Base-by-base conservation (phyloP, 1,140 invertebrate genomes). In the Bombus impatiens region DNA sequence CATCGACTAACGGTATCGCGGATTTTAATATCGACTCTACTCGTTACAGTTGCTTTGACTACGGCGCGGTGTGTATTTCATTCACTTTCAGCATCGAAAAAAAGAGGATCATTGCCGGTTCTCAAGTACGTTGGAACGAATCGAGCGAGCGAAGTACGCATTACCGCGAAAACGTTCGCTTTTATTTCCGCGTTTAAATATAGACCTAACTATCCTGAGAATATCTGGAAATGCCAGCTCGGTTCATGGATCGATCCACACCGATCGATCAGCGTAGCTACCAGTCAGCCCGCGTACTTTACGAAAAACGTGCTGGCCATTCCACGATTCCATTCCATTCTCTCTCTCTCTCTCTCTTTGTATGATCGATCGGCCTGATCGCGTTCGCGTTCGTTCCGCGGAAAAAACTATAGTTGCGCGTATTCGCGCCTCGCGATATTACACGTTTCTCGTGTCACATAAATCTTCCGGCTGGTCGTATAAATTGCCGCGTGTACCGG, bases 181-280 rank as follows among this genome's bases (percentile, higher is more conserved):
- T 53, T 77, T 53, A 84, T 84, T 84, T 84, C 82, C 82, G 82
- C 62, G 74, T 84, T 47, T 84, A 84, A 84, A 84, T 57, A 84
- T 78, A 77, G 44, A 6, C 9, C 1, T 0, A 9, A 32, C 12
- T 8, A 47, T 9, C 13, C 18, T 40, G 67, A 2, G 40, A 78
- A 59, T 44, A 84, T 35, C 44, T 8, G 5, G 13, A 10, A 28
- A 44, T 25, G 22, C 1, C 9, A 2, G 22, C 40, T 67, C 18
- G 35, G 35, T 40, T 25, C 25, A 10, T n/a, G 42, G n/a, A 78
- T 78, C 72, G 70, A 44, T 82, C 68, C n/a, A 6, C 13, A 8
- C 12, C 22, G 67, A 88, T 72, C 78, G 74, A 88, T 82, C 79
- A 18, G 22, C 5, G 32, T 47, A 3, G 53, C 65, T 47, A 32